phyloP scores from a whole-genome alignment of 2,888 invertebrate species.

The Euplexia lucipara region DNA sequence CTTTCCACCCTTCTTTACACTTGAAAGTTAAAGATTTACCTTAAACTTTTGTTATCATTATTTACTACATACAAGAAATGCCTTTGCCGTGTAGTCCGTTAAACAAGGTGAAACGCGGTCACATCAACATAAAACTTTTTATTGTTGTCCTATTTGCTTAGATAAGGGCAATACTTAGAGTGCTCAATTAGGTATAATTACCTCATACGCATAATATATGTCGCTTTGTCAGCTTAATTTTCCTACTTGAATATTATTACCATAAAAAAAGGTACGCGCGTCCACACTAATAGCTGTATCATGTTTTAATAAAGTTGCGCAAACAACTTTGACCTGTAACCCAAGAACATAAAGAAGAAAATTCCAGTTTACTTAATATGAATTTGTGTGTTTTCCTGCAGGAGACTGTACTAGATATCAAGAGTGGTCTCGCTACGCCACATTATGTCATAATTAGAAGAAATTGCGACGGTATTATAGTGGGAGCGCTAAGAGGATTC shows the following conservation, averaged over 20 bases:
- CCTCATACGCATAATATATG: slow-evolving; percentile 56
- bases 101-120: not conserved
- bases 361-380: slow-evolving; percentile 30
- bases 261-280: slow-evolving; percentile 63
- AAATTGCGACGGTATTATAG: slow-evolving; percentile 59
- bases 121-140: slow-evolving; percentile 17
- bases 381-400: slow-evolving; percentile 56
- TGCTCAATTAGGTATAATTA: slow-evolving; percentile 56
- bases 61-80: not conserved
- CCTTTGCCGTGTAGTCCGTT: not conserved
- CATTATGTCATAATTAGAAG: slow-evolving; percentile 67
- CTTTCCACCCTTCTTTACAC: no score
- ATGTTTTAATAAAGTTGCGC: slow-evolving; percentile 35
- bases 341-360: slow-evolving; percentile 41
- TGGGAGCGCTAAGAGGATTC: slow-evolving; percentile 64
- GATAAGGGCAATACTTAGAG: slow-evolving; percentile 16
- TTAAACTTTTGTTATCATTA: not conserved
- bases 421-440: slow-evolving; percentile 58
- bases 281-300: slow-evolving; percentile 59
- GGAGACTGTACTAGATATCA: slow-evolving; percentile 54
- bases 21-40: no score
- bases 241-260: slow-evolving; percentile 66
- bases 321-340: slow-evolving; percentile 52
- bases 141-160: slow-evolving; percentile 34
- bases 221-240: slow-evolving; percentile 59